Conservation (phyloP, 2,888 invertebrate genomes). For the Cephalotes varians region DNA sequence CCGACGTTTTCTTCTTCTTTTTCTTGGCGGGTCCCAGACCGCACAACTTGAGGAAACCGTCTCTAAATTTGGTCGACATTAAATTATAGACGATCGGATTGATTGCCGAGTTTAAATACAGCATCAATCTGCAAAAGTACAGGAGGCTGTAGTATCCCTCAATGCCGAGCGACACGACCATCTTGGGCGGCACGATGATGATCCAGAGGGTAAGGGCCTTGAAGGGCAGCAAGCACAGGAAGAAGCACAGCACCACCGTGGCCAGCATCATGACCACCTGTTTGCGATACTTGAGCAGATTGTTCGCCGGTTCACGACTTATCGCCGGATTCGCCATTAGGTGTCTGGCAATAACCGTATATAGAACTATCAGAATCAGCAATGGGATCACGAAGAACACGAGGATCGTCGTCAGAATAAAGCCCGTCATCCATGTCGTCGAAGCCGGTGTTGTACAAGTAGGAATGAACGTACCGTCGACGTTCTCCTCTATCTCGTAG, state of each 20-base stretch:
- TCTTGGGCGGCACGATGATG: conserved; percentile 91
- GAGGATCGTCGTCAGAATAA: conserved; percentile 93
- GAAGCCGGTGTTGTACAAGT: conserved; percentile 94
- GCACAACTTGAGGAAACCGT: conserved; percentile 91
- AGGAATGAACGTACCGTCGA: conserved; percentile 89
- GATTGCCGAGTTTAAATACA: conserved; percentile 95
- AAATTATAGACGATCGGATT: conserved; percentile 97
- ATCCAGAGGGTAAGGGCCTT: conserved; percentile 95
- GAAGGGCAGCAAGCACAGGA: conserved; percentile 95
- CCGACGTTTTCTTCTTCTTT: conserved; percentile 72
- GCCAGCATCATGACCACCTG: conserved; percentile 96
- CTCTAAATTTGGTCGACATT: conserved; percentile 96
- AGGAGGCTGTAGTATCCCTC: conserved; percentile 94
- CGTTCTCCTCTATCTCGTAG: conserved; percentile 91
- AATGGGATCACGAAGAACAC: conserved; percentile 95
- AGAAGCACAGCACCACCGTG: conserved; percentile 96
- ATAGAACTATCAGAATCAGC: conserved; percentile 92
- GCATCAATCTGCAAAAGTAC: conserved; percentile 94
- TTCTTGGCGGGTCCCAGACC: conserved; percentile 82
- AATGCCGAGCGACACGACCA: conserved; percentile 89
- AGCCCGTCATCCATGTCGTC: conserved; percentile 91
- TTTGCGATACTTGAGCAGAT: conserved; percentile 91
- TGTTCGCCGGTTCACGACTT: conserved; percentile 88
- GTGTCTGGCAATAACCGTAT: conserved; percentile 94
- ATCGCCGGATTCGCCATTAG: conserved; percentile 93